Percentiles rank a stretch among this genome's conserved stretches.
These are phyloP conservation scores for Calliscelio sp. DNA, from an alignment of 2,888 invertebrate species.

Conservation along the genomic window DNA sequence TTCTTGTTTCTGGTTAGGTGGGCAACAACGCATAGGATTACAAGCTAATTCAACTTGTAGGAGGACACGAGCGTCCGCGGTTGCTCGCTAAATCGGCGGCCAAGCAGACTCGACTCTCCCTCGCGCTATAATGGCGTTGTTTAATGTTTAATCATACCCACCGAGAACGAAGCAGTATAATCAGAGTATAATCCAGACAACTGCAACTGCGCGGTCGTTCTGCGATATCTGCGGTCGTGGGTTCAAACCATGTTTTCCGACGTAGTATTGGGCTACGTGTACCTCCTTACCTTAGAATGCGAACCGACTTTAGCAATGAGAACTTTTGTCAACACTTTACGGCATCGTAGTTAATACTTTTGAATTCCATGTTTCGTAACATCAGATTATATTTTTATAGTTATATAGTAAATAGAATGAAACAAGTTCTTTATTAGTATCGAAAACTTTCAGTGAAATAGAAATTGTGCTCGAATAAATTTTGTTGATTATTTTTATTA, in stretches of 20 bases:
- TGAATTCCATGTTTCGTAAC: too few species aligned
- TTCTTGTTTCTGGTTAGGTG: constrained; percentile 85
- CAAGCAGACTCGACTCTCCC: constrained; percentile 67
- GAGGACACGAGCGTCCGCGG: constrained; percentile 85
- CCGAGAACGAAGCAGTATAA: constrained; percentile 83
- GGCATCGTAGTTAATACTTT: too few species aligned
- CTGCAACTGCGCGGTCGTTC: constrained; percentile 78
- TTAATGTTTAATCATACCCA: constrained; percentile 86
- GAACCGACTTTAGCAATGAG: constrained; percentile 32
- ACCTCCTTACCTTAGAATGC: constrained; percentile 66
- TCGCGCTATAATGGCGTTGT: constrained; percentile 84
- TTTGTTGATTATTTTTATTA: too few species aligned
- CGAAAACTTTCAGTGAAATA: too few species aligned
- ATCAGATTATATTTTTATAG: too few species aligned
- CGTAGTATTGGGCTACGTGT: constrained; percentile 69
- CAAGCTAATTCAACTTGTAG: constrained; percentile 84
- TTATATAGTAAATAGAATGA: too few species aligned
- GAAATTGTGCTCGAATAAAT: too few species aligned
- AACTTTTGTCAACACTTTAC: constrained; percentile 35
- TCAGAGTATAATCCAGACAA: constrained; percentile 85
- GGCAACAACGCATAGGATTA: constrained; percentile 79
- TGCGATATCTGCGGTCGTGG: constrained; percentile 73
- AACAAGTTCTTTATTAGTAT: too few species aligned
- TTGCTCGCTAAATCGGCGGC: constrained; percentile 77
- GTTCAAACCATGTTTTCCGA: constrained; percentile 62